Evolutionary conservation across 2,797 vertebrate genomes (phyloP), one percentile per base, ranked within the genome.

Genomic region (Lutjanus campechanus): DNA sequence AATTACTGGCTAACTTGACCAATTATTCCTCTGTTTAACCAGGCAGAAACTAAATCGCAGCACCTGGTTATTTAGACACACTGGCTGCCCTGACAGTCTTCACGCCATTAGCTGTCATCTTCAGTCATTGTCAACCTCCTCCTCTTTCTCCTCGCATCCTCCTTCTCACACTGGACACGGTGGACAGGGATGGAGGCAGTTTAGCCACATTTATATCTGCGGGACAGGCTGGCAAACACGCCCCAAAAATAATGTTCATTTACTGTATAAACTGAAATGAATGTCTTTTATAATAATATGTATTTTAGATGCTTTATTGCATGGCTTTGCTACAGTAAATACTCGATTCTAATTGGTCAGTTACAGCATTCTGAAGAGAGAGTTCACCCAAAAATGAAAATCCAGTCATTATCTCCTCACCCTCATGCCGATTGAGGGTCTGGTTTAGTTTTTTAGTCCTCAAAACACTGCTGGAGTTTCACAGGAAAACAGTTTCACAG

Each of bases 11-110:
- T 91, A 93, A 92, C 91, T 89, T 89, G 82, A 90, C 88, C 88
- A 92, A 94, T 94, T 94, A 94, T 89, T 93, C 89, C 89, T 86
- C 81, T 80, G 91, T 91, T 94, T 91, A 95, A 95, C 92, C 88
- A 92, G 90, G 90, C 90, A 77, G 88, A 93, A 92, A 93, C 79
- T 58, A 81, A 88, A 89, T 76, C 61, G 58, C 81, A 80, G 87
- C 91, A 92, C 91, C 91, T 94, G 92, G 86, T 92, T 89, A 86
- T 91, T 93, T 83, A 87, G 89, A 88, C 81, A 87, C 90, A 86
- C 86, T 63, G 69, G 74, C 85, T 83, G 87, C 87, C 76, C 81
- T 55, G 87, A 85, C 89, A 81, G 79, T 73, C 84, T 77, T 88
- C 83, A 83, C 73, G 64, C 71, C 70, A 85, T 85, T 67, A 79